These are phyloP conservation scores for Papilio helenus DNA, from an alignment of 1,140 invertebrate genomes.

Conservation along the genomic window DNA sequence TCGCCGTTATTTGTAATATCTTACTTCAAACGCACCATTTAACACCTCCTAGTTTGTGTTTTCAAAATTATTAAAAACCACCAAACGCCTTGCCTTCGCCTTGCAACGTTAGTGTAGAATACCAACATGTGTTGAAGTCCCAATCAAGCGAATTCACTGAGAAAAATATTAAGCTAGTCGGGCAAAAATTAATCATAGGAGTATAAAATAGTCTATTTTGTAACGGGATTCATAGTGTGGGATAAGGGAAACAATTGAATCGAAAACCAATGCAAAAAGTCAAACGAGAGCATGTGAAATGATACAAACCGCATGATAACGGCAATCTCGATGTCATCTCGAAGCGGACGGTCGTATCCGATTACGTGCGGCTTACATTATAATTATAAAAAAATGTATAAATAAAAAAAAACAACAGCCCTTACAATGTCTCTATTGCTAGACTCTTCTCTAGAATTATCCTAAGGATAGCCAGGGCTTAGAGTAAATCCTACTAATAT, in stretches of 20 bases:
- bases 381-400: not conserved
- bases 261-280: slow-evolving; percentile 55
- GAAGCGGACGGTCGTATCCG: slow-evolving; percentile 19
- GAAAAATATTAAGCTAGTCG: no score
- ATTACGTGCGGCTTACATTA: not conserved
- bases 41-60: not conserved
- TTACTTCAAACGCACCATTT: slow-evolving; percentile 6
- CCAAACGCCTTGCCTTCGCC: no score
- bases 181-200: not conserved
- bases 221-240: slow-evolving; percentile 48
- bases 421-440: not conserved
- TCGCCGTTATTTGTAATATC: slow-evolving; percentile 55
- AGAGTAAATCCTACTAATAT: no score
- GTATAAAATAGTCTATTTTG: slow-evolving; percentile 30
- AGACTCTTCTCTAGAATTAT: not conserved
- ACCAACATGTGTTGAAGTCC: not conserved
- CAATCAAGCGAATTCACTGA: no score
- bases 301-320: slow-evolving; percentile 49
- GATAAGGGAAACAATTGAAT: slow-evolving; percentile 52
- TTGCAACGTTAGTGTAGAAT: no score
- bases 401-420: no score
- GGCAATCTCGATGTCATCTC: slow-evolving; percentile 37
- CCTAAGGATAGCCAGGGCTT: not conserved
- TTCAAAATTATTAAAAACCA: not conserved
- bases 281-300: slow-evolving; percentile 59